Base-by-base conservation (phyloP, 2,113 vertebrate genomes). In the Herpetotheres cachinnans region DNA sequence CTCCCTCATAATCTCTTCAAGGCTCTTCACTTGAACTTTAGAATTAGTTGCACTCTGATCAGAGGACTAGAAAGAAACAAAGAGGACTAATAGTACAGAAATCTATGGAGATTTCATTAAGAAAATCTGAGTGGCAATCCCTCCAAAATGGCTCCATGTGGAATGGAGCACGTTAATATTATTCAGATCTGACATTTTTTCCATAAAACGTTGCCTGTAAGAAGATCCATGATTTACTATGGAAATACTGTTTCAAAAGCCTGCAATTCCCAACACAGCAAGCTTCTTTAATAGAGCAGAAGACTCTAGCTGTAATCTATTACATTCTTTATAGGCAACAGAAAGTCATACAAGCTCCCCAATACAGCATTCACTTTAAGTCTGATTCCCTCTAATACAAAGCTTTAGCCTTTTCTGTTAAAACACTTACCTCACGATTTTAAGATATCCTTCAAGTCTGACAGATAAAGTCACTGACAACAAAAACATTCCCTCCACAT, bases 1-100 rank as follows among this genome's bases (percentile, higher is more conserved):
- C 95, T 99, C 99, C 81, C 91, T 98, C 97, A 98, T 97, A 69
- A 99, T 98, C 93, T 99, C 99, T 65, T 99, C 99, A 78, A 99
- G 98, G 69, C 97, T 99, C 97, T 99, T 99, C n/a, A 98, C 98
- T 77, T 98, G 98, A 65, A 98, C 92, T 36, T 93, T 94, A 17
- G 94, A 77, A 74, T 92, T 61, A 42, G 83, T 59, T 22, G 88
- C 25, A 12, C 86, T 88, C 52, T 98, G 96, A 67, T 83, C 83
- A 77, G 76, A 84, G 85, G 84, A 25, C 97, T 97, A 12, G 13
- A 27, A 29, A 56, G 25, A 88, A 76, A 73, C 13, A 49, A 25
- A 17, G 16, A 80, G 16, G 26, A 29, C 15, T 29, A 22, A 30
- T 1, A 20, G n/a, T 34, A 34, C 13, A n/a, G 69, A 30, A 55